Conservation (phyloP, 2,797 vertebrate species). For the Brachyalestes nurse region DNA sequence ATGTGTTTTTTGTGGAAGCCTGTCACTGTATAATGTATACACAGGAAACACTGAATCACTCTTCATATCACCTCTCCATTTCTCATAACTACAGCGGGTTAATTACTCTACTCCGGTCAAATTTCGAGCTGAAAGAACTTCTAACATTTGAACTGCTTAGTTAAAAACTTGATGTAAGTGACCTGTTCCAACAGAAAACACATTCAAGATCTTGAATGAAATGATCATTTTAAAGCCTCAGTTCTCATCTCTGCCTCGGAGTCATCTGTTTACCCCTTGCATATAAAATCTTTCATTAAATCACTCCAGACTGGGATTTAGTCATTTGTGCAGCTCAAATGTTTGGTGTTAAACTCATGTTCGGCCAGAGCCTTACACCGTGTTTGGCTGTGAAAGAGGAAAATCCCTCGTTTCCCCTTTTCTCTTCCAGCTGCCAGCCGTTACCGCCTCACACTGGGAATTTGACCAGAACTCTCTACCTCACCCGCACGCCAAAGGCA, state of each 20-base stretch:
- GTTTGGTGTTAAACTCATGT: neutral
- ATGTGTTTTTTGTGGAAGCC: neutral
- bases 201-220: conserved; percentile 19
- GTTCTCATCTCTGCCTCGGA: neutral
- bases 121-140: neutral
- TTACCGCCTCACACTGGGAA: neutral
- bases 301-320: conserved; percentile 25
- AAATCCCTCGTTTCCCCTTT: conserved; percentile 33
- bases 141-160: conserved; percentile 18
- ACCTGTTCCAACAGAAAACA: conserved; percentile 10
- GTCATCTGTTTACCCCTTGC: conserved; percentile 23
- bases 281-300: conserved; percentile 26
- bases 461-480: conserved; percentile 29
- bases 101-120: conserved; percentile 10
- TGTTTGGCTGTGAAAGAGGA: conserved; percentile 5
- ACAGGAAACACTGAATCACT: neutral
- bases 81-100: neutral
- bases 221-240: conserved; percentile 13
- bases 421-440: conserved; percentile 39
- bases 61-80: neutral
- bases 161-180: conserved; percentile 8
- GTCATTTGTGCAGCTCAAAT: conserved; percentile 5
- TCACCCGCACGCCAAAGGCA: conserved; percentile 41
- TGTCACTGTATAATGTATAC: neutral
- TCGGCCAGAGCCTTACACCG: conserved; percentile 11